Conservation (phyloP, 2,888 invertebrate species). For the Oscheius onirici region DNA sequence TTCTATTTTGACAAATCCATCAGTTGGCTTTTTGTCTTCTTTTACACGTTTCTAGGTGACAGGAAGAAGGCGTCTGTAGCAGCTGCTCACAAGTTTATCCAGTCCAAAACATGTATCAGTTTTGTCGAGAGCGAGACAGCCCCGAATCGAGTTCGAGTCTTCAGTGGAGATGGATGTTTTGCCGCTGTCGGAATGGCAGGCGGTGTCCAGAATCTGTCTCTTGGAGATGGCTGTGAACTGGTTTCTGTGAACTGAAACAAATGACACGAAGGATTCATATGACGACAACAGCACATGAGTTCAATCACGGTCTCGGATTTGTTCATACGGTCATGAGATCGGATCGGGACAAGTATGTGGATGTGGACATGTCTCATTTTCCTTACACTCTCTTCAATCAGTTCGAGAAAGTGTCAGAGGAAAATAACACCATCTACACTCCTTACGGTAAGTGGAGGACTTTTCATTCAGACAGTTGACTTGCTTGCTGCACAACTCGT, state of each 20-base stretch:
- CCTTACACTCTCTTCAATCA: not conserved
- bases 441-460: too few species aligned
- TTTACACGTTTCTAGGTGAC: not conserved
- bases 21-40: not conserved
- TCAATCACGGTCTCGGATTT: not conserved
- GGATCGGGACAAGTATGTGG: not conserved
- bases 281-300: not conserved
- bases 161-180: constrained; percentile 14
- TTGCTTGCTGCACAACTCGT: too few species aligned
- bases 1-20: constrained; percentile 12
- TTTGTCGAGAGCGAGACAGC: constrained; percentile 19
- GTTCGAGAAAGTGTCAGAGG: not conserved
- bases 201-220: not conserved
- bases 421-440: not conserved
- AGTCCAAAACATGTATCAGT: not conserved
- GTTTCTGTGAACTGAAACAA: not conserved
- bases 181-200: not conserved
- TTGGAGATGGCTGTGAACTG: constrained; percentile 8
- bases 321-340: not conserved
- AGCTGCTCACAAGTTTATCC: not conserved
- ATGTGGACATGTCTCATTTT: not conserved
- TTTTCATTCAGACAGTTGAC: too few species aligned
- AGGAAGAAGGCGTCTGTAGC: constrained; percentile 2
- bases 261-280: not conserved
- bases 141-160: not conserved